phyloP scores from a whole-genome alignment of 53 echinoderm and acorn worm species.

The Crossaster papposus region DNA sequence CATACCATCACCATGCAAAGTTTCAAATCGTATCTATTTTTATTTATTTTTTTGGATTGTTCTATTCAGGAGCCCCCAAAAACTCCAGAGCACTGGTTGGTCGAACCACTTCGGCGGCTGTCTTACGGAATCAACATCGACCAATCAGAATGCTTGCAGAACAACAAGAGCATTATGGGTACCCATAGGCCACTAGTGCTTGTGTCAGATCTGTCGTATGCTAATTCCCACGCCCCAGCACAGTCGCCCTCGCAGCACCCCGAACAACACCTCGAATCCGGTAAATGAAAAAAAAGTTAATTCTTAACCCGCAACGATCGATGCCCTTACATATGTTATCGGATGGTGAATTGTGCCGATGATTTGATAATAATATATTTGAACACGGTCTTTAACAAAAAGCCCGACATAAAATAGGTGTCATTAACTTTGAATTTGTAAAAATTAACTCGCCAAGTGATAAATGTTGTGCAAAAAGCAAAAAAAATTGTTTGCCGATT shows the following conservation, averaged over 20 bases:
- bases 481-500: constrained; percentile 31
- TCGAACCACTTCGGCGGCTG: neutral
- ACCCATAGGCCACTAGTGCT: constrained; percentile 4
- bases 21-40: too few relatives aligned
- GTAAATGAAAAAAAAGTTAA: neutral
- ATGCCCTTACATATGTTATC: neutral
- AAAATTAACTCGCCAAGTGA: neutral
- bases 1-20: too few relatives aligned
- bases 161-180: neutral
- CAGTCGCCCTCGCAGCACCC: neutral
- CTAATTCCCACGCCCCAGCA: neutral
- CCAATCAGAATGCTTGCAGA: constrained; percentile 34
- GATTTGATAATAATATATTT: neutral
- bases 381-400: neutral
- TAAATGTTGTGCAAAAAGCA: neutral
- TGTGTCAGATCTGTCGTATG: neutral
- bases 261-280: neutral
- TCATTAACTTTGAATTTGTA: constrained; percentile 7
- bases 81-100: constrained; percentile 20
- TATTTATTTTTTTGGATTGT: too few relatives aligned
- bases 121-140: neutral
- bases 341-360: neutral
- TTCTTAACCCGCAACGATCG: too few relatives aligned
- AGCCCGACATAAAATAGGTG: neutral
- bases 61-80: neutral